Conservation (phyloP, 2,888 invertebrate genomes). For the Pasiphila rectangulata region DNA sequence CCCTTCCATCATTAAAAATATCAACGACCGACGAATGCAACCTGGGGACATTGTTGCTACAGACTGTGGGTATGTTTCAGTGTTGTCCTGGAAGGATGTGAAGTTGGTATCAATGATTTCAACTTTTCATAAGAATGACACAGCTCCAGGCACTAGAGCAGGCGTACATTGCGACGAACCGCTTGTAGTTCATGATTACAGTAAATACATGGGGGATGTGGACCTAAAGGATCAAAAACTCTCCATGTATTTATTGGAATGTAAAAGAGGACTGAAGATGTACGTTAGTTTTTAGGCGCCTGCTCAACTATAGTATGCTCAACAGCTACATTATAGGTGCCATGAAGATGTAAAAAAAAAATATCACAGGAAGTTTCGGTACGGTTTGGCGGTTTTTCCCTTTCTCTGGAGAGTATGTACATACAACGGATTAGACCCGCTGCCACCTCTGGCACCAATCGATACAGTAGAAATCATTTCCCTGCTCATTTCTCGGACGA, state of each 20-base stretch:
- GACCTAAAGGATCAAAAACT: constrained; percentile 3
- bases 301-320: neutral
- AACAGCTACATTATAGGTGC: constrained; percentile 3
- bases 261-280: constrained; percentile 6
- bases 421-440: constrained; percentile 6
- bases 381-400: constrained; percentile 7
- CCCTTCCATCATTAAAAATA: constrained; percentile 1
- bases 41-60: neutral
- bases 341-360: constrained; percentile 6
- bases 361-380: constrained; percentile 6
- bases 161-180: constrained; percentile 2
- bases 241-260: constrained; percentile 3
- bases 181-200: constrained; percentile 5
- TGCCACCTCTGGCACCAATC: constrained; percentile 1
- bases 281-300: constrained; percentile 5
- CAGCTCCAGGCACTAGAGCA: constrained; percentile 5
- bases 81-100: constrained; percentile 7
- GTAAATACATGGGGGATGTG: constrained; percentile 2
- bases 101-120: constrained; percentile 9
- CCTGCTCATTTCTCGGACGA: constrained; percentile 9
- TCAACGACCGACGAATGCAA: constrained; percentile 1
- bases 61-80: constrained; percentile 3
- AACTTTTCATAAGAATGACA: constrained; percentile 7
- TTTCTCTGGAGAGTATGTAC: constrained; percentile 11
- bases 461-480: constrained; percentile 6